A percentile compares a stretch with the other conserved stretches of the same genome.
phyloP scores from a whole-genome alignment of 2,888 invertebrate species.

The Heteropelma amictum region DNA sequence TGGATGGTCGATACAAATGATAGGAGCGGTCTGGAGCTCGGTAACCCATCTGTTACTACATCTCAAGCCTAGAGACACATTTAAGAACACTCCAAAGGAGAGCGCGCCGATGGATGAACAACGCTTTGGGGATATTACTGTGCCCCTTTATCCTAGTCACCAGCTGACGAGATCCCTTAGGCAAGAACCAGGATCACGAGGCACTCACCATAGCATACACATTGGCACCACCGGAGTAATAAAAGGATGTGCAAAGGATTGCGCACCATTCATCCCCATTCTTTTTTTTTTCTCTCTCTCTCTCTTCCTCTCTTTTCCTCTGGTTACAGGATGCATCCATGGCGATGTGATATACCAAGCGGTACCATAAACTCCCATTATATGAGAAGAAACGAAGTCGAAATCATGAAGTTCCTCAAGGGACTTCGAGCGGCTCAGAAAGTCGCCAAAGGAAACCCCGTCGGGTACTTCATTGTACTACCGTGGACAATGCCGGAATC shows the following conservation, averaged over 20 bases:
- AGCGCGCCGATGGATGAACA: neutral
- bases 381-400: no score
- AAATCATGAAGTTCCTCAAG: no score
- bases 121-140: neutral
- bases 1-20: slow-evolving; percentile 25
- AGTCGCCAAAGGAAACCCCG: no score
- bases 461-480: neutral
- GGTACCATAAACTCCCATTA: neutral
- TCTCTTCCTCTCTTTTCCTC: no score
- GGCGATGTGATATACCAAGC: neutral
- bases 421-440: no score
- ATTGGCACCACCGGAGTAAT: neutral
- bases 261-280: no score
- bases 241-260: no score
- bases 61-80: neutral
- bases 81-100: neutral
- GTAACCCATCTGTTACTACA: slow-evolving; percentile 23
- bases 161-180: neutral
- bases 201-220: neutral
- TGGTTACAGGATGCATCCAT: neutral
- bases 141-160: neutral
- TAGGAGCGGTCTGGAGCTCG: slow-evolving; percentile 39
- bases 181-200: neutral
- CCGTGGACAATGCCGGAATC: neutral
- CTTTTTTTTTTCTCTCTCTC: neutral